Evolutionary conservation across 2,797 vertebrate genomes (phyloP).

Genomic region (Coregonus sp.): DNA sequence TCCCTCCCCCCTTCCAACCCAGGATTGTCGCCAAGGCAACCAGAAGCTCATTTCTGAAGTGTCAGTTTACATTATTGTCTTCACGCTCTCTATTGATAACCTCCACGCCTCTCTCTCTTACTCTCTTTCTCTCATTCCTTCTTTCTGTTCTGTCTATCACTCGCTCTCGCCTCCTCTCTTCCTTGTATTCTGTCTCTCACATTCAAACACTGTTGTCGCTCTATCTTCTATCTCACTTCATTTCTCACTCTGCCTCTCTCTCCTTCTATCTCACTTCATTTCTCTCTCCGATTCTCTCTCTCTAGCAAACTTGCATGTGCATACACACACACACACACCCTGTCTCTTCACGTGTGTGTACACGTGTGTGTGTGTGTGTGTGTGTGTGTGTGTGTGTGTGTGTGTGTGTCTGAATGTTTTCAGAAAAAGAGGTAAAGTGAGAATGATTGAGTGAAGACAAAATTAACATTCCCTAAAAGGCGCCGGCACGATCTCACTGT

Average conservation of each 20-base stretch:
- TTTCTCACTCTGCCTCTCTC: background rate
- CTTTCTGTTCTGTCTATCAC: no score
- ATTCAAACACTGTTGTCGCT: background rate
- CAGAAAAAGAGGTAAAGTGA: constrained; percentile 3
- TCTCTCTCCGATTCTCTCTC: no score
- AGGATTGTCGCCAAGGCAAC: constrained; percentile 96
- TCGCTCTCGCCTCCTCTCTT: no score
- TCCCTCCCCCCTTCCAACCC: constrained; percentile 77
- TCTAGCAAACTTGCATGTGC: no score
- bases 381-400: constrained; percentile 2
- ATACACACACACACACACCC: background rate
- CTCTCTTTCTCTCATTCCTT: background rate
- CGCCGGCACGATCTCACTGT: background rate
- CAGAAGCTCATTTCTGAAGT: constrained; percentile 98
- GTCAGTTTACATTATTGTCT: constrained; percentile 99
- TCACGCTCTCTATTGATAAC: constrained; percentile 94
- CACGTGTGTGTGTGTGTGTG: constrained; percentile 3
- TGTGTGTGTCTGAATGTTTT: constrained; percentile 7
- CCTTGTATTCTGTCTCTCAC: background rate
- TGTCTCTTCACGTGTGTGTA: background rate
- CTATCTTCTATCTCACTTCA: background rate
- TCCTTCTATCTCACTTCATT: background rate
- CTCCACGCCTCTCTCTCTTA: constrained; percentile 27
- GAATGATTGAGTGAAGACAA: no score
- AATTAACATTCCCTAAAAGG: background rate